Evolutionary conservation across 1,140 invertebrate genomes (phyloP).

Genomic region (Alviniconcha marisindica): DNA sequence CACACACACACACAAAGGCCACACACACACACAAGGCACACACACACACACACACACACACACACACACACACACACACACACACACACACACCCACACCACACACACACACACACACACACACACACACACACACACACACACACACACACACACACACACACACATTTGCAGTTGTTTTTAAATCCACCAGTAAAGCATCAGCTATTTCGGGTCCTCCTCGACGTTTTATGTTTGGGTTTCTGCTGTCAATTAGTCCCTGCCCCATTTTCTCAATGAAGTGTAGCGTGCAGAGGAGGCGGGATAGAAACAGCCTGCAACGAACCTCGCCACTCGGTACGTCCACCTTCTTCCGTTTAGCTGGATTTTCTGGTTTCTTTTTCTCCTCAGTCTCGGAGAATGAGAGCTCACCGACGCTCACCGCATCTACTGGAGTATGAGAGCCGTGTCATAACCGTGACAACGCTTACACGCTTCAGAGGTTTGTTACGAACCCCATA

Average conservation of each 20-base stretch:
- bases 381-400: too few relatives aligned
- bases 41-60: neutral
- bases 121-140: neutral
- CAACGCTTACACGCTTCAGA: too few relatives aligned
- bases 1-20: neutral
- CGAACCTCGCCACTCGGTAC: too few relatives aligned
- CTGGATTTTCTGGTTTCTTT: too few relatives aligned
- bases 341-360: too few relatives aligned
- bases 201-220: neutral
- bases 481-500: too few relatives aligned
- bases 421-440: too few relatives aligned
- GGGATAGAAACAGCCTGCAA: too few relatives aligned
- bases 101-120: neutral
- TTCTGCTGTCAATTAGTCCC: neutral
- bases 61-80: neutral
- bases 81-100: neutral
- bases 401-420: too few relatives aligned
- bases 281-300: too few relatives aligned
- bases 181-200: neutral
- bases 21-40: neutral
- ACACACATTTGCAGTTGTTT: too few relatives aligned
- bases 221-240: neutral
- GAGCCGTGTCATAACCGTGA: too few relatives aligned
- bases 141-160: neutral
- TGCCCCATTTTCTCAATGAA: neutral